Conservation (phyloP, 2,888 invertebrate genomes). For the Drosophila fulvimacula region DNA sequence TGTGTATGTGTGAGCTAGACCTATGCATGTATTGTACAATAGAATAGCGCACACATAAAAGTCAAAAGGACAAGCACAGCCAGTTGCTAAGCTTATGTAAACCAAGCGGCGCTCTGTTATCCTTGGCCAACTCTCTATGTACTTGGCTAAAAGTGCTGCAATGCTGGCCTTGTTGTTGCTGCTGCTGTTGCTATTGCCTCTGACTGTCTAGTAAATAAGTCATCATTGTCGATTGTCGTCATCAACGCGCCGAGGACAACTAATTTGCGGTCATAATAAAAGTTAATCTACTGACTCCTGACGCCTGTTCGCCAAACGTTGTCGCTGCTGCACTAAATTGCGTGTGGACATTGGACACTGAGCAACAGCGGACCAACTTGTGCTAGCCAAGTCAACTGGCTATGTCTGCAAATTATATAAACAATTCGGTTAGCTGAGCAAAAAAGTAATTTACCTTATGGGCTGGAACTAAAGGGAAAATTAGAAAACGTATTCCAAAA, state of each 20-base stretch:
- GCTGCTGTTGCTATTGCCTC: conserved; percentile 27
- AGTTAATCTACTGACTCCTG: conserved; percentile 82
- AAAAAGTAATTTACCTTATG: background rate
- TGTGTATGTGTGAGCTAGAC: conserved; percentile 31
- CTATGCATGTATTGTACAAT: conserved; percentile 56
- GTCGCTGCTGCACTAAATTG: conserved; percentile 54
- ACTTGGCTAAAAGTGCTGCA: conserved; percentile 32
- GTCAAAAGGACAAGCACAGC: conserved; percentile 62
- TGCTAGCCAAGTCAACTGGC: background rate
- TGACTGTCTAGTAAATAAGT: conserved; percentile 73
- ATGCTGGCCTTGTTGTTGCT: conserved; percentile 33
- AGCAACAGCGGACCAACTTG: conserved; percentile 10
- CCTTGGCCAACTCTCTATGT: conserved; percentile 55
- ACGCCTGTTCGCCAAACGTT: conserved; percentile 38
- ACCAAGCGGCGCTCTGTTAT: conserved; percentile 23
- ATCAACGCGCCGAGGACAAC: conserved; percentile 81
- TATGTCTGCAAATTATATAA: conserved; percentile 2
- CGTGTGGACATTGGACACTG: conserved; percentile 27
- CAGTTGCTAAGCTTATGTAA: conserved; percentile 47
- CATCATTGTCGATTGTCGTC: conserved; percentile 80
- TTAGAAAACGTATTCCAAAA: background rate
- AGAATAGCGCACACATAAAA: conserved; percentile 56
- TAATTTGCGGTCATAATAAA: conserved; percentile 83
- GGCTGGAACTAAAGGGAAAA: background rate
- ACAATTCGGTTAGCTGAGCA: background rate